phyloP scores from a whole-genome alignment of 2,888 invertebrate genomes.

The Stomorhina lunata region DNA sequence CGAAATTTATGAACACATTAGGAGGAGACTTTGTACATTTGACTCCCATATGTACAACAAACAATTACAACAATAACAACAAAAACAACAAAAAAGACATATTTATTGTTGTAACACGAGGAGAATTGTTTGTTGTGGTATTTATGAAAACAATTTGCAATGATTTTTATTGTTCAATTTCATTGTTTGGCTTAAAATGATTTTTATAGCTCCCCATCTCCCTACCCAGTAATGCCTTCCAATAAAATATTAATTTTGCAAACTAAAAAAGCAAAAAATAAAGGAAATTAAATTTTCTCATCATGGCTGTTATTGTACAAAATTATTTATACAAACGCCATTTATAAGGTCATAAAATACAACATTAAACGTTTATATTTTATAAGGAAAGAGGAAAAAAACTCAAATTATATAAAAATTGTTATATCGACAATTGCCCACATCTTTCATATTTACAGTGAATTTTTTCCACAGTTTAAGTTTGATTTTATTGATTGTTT shows the following conservation, averaged over 20 bases:
- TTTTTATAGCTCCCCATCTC: slow-evolving; percentile 31
- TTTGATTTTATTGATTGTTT: slow-evolving; percentile 57
- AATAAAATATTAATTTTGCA: slow-evolving; percentile 60
- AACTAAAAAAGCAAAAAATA: slow-evolving; percentile 18
- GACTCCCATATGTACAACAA: slow-evolving; percentile 43
- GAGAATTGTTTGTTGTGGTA: slow-evolving; percentile 50
- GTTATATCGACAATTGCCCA: not conserved
- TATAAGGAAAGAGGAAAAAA: slow-evolving; percentile 4
- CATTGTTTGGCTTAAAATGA: slow-evolving; percentile 55
- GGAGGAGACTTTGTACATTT: slow-evolving; percentile 33
- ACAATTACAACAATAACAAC: not conserved
- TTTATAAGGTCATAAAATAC: slow-evolving; percentile 56
- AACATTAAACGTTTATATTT: slow-evolving; percentile 49
- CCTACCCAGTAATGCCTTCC: not conserved
- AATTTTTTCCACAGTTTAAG: slow-evolving; percentile 48
- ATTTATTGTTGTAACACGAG: too few species aligned
- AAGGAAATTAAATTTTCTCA: slow-evolving; percentile 59
- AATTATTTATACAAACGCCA: slow-evolving; percentile 38
- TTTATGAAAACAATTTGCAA: slow-evolving; percentile 66
- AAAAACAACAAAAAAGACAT: not conserved
- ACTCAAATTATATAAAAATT: not conserved
- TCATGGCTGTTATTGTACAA: slow-evolving; percentile 40
- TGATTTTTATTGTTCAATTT: slow-evolving; percentile 65
- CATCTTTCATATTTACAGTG: not conserved
- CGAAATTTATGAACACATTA: slow-evolving; percentile 59